Evolutionary conservation across 1,140 invertebrate genomes (phyloP).

Genomic region (Oncopeltus fasciatus): DNA sequence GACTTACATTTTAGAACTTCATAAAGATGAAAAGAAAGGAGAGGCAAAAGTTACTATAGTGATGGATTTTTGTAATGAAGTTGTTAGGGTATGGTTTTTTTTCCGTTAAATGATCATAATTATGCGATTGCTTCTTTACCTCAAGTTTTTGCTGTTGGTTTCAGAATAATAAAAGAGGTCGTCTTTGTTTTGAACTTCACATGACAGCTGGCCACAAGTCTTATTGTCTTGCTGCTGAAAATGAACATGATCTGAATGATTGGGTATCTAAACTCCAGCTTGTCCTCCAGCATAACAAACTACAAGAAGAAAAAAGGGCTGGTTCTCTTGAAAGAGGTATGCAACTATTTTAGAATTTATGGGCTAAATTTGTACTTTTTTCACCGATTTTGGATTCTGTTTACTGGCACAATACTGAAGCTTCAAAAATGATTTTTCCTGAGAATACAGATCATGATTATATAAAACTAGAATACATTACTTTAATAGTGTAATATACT

Average conservation of each 20-base stretch:
- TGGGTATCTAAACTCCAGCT: conserved; percentile 62
- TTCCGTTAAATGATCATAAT: not conserved
- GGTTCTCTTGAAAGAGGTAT: conserved; percentile 45
- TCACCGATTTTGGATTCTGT: too few species aligned
- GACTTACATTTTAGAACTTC: conserved; percentile 77
- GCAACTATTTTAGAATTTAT: too few species aligned
- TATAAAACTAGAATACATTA: too few species aligned
- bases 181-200: conserved; percentile 72
- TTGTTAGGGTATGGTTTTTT: conserved; percentile 58
- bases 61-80: conserved; percentile 81
- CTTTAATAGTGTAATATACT: too few species aligned
- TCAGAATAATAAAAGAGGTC: conserved; percentile 70
- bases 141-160: conserved; percentile 21
- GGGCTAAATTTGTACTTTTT: too few species aligned
- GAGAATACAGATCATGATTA: too few species aligned
- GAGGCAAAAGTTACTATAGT: conserved; percentile 84
- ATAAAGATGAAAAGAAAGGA: conserved; percentile 81
- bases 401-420: too few species aligned
- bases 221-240: conserved; percentile 73
- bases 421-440: too few species aligned
- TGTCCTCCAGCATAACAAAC: conserved; percentile 60
- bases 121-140: not conserved
- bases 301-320: conserved; percentile 51
- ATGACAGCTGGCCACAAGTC: conserved; percentile 70
- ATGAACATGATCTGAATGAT: conserved; percentile 67